Percentiles rank a stretch among this genome's conserved stretches.
phyloP scores from a whole-genome alignment of 2,113 vertebrate species.

The Nanger granti region DNA sequence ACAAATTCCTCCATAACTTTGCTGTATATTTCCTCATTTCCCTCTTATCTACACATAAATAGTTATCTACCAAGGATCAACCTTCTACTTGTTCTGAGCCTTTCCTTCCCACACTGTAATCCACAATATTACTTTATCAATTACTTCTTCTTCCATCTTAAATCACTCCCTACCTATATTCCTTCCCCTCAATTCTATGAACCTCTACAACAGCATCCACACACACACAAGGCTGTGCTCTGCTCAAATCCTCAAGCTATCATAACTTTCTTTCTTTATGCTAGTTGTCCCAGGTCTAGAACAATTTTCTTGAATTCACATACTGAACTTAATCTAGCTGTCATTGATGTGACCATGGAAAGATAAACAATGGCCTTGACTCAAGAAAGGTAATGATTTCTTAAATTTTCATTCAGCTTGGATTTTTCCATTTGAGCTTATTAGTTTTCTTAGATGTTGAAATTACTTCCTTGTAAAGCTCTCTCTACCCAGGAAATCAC shows the following conservation, averaged over 20 bases:
- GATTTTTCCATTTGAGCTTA: conserved; percentile 5
- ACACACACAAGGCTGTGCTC: background rate
- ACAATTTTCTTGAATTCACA: background rate
- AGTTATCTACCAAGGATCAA: background rate
- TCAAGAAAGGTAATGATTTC: background rate
- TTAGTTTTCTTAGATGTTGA: background rate
- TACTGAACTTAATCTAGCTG: background rate
- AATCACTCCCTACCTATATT: background rate
- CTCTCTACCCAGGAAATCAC: background rate
- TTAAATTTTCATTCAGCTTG: background rate
- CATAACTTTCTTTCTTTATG: background rate
- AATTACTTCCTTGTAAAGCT: background rate
- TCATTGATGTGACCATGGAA: background rate
- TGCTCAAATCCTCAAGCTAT: background rate
- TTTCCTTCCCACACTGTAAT: background rate
- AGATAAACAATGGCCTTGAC: background rate
- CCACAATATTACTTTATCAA: background rate
- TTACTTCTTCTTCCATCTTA: background rate
- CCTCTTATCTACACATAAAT: background rate
- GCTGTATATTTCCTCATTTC: background rate
- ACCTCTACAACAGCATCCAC: background rate
- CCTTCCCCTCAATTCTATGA: background rate
- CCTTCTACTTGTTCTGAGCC: background rate
- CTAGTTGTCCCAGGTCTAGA: background rate
- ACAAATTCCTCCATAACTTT: background rate